Evolutionary conservation across 2,797 vertebrate genomes (phyloP).

Genomic region (Gallinago stenura): DNA sequence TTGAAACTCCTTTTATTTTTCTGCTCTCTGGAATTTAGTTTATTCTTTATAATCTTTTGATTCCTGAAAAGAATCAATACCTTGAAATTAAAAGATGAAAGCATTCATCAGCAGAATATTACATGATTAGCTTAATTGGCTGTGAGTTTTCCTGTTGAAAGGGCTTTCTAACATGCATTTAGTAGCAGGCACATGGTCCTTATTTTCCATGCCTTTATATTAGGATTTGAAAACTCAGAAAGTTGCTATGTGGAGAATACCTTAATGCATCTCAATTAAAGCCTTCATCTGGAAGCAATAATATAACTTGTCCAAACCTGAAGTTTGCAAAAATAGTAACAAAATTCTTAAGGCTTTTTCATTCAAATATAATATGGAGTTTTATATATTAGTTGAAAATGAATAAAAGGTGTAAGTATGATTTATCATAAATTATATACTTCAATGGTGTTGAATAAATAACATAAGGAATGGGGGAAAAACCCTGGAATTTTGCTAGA

Average conservation of each 20-base stretch:
- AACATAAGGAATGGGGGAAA: neutral
- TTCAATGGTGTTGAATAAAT: neutral
- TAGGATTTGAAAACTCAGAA: neutral
- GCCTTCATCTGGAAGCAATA: constrained; percentile 41
- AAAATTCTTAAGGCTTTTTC: neutral
- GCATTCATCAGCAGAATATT: neutral
- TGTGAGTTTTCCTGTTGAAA: constrained; percentile 14
- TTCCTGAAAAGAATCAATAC: constrained; percentile 1
- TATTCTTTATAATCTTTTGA: neutral
- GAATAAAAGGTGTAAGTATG: neutral
- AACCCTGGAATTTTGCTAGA: neutral
- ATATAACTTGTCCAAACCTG: neutral
- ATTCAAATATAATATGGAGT: neutral
- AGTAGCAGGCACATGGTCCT: neutral
- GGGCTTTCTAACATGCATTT: neutral
- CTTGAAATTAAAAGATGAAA: constrained; percentile 35
- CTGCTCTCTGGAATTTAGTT: neutral
- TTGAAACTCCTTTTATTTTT: neutral
- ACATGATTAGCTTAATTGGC: constrained; percentile 4
- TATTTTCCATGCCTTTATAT: neutral
- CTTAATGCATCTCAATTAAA: constrained; percentile 28
- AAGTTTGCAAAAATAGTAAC: neutral
- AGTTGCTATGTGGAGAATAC: neutral
- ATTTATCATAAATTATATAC: neutral
- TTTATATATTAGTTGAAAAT: neutral